A percentile compares a stretch with the other conserved stretches of the same genome.
Conservation (phyloP, 2,113 vertebrate genomes). For the Callorhinus ursinus region DNA sequence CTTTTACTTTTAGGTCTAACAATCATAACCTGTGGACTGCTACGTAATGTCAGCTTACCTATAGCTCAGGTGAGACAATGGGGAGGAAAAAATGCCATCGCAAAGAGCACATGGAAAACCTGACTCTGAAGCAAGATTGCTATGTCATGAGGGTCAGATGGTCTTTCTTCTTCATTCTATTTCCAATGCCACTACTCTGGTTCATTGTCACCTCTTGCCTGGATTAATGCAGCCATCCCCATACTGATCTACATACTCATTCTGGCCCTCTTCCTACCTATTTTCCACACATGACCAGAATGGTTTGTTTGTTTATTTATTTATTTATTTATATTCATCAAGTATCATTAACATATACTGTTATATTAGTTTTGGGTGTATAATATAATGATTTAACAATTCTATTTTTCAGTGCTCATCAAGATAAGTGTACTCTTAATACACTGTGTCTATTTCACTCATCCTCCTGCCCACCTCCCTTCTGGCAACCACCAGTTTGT, state of each 20-base stretch:
- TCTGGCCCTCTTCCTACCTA: background rate
- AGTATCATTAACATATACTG: background rate
- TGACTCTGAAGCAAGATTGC: background rate
- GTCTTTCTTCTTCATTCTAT: conserved; percentile 27
- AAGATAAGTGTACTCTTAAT: background rate
- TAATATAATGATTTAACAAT: background rate
- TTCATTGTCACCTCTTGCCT: background rate
- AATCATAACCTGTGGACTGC: background rate
- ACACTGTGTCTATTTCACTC: background rate
- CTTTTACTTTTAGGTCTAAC: background rate
- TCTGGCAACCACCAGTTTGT: background rate
- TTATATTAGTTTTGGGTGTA: background rate
- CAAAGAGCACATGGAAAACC: conserved; percentile 2
- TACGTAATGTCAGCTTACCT: background rate
- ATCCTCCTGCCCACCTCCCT: background rate
- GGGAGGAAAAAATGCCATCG: conserved; percentile 16
- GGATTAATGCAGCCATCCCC: background rate
- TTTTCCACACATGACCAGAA: background rate
- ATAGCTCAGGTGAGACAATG: background rate
- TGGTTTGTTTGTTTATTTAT: background rate
- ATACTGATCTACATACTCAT: background rate
- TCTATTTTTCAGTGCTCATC: background rate
- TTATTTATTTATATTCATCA: background rate
- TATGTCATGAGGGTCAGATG: background rate
- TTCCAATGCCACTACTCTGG: background rate